phyloP scores from a whole-genome alignment of 2,113 vertebrate genomes.

The Cygnus atratus region DNA sequence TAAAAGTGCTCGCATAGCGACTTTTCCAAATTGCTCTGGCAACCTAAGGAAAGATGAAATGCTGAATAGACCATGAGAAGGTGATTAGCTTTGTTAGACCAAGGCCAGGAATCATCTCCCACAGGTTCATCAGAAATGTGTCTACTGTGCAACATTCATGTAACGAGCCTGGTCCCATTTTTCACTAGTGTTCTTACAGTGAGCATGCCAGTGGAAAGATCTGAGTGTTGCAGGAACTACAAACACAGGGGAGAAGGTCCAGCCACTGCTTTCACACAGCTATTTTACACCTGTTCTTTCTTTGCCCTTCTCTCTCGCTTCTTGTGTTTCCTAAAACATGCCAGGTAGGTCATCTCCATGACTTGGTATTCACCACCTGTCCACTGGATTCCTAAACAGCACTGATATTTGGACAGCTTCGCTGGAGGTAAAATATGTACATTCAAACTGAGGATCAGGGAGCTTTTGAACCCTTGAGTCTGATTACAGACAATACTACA shows the following conservation, averaged over 20 bases:
- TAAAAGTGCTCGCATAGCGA: background rate
- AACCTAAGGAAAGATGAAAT: background rate
- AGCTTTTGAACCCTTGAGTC: background rate
- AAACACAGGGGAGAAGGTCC: background rate
- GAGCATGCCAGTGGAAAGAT: background rate
- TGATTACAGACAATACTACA: background rate
- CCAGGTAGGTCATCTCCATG: background rate
- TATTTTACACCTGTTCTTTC: background rate
- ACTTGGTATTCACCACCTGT: background rate
- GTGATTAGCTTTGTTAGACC: background rate
- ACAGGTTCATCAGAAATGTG: background rate
- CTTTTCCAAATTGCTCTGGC: background rate
- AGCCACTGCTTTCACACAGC: background rate
- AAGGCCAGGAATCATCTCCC: background rate
- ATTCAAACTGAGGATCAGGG: background rate
- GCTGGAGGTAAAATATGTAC: background rate
- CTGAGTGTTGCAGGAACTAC: background rate
- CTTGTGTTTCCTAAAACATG: background rate
- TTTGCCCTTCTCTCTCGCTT: background rate
- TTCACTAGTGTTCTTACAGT: background rate
- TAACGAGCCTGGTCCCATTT: background rate
- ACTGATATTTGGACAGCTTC: background rate
- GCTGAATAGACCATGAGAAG: background rate
- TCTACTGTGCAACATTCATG: background rate
- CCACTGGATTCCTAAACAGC: background rate